Base-by-base conservation (phyloP, 2,888 invertebrate species). In the Linyphia triangularis region DNA sequence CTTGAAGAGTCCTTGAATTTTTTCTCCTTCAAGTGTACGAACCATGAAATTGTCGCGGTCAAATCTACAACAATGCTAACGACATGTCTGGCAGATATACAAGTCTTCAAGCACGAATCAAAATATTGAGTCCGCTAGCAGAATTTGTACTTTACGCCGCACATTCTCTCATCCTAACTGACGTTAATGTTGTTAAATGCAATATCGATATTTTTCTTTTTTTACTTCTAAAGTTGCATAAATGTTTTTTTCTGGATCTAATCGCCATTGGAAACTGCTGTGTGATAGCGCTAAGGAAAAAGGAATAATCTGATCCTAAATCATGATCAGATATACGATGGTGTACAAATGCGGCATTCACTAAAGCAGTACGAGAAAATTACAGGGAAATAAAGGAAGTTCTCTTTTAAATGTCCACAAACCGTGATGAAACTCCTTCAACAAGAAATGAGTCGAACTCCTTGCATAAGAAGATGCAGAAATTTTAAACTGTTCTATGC, bases 191-290 rank as follows among this genome's bases (percentile, higher is more conserved):
- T 59, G 59, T 75, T 5, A 59, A 75, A 59, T 75, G 59, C 19
- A 59, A 59, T 75, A 28, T 57, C 3, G 30, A 59, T 3, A 19
- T 61, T 9, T 10, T 43, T n/a, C n/a, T n/a, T n/a, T n/a, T 7
- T 43, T 57, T 79, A 10, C 4, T 69, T 13, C 69, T 69, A 43
- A 19, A 43, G 22, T 13, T 79, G 2, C 69, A 67, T 22, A 79
- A 67, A 16, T 69, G 51, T 65, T 69, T 79, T n/a, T n/a, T 79
- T 78, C 79, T 24, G 37, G 22, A 5, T 79, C 79, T 2, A 30
- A 67, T 6, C 9, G 69, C 57, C 37, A 33, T 6, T 79, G 67
- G 79, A 24, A 69, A 7, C 13, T 30, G 19, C 65, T 78, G 26
- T 61, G n/a, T 28, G 7, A 26, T 1, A 40, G 28, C 2, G 13